These are phyloP conservation scores for Melitaea cinxia DNA, from an alignment of 1,140 invertebrate species.

Conservation along the genomic window DNA sequence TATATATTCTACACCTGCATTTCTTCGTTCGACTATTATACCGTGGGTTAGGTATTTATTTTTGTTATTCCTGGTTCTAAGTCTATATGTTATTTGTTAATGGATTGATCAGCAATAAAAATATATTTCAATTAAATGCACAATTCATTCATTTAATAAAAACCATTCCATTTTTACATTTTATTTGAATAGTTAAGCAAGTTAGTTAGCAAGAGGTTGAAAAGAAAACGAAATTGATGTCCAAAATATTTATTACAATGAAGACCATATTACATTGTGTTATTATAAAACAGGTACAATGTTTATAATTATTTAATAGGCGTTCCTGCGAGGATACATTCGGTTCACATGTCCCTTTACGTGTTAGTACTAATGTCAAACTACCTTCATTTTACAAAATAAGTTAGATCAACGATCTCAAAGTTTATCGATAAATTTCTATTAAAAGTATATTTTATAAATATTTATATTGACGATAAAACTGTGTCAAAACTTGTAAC, in stretches of 20 bases:
- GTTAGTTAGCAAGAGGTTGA: not conserved
- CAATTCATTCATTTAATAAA: conserved; percentile 5
- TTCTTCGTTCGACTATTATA: conserved; percentile 63
- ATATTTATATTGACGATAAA: not conserved
- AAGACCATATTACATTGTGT: conserved; percentile 72
- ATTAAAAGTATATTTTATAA: conserved; percentile 9
- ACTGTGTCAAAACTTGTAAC: conserved; percentile 10
- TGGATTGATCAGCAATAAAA: conserved; percentile 75
- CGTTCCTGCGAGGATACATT: conserved; percentile 49
- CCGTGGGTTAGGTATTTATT: conserved; percentile 78
- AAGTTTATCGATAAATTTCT: conserved; percentile 11
- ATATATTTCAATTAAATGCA: conserved; percentile 69
- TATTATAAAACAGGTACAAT: conserved; percentile 80
- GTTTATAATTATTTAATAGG: conserved; percentile 62
- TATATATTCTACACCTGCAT: conserved; percentile 52
- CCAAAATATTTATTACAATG: conserved; percentile 80
- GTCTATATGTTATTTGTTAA: conserved; percentile 79
- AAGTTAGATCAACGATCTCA: conserved; percentile 7
- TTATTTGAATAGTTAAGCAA: not conserved
- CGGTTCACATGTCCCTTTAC: conserved; percentile 23
- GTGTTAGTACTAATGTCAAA: conserved; percentile 43
- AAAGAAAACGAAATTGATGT: conserved; percentile 56
- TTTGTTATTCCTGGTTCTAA: conserved; percentile 76
- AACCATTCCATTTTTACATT: not conserved
- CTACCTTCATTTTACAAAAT: conserved; percentile 18